phyloP scores from a whole-genome alignment of 1,140 invertebrate genomes.

The Pteromalus puparum region DNA sequence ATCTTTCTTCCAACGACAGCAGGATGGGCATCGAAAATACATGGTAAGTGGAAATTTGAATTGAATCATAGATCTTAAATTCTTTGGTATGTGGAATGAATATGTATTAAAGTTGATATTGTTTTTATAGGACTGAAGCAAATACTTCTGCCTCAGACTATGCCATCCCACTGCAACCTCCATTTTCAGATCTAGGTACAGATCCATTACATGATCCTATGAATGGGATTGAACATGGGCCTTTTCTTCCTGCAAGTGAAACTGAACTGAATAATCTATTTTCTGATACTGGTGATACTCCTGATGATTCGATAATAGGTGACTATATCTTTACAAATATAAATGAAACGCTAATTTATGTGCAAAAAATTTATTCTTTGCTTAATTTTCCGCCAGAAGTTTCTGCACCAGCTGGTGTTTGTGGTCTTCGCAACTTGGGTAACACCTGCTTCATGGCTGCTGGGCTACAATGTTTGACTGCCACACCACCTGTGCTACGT shows the following conservation, averaged over 20 bases:
- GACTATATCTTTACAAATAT: conserved; percentile 36
- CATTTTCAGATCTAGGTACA: conserved; percentile 65
- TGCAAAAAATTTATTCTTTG: background rate
- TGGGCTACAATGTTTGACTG: conserved; percentile 80
- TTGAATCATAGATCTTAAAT: background rate
- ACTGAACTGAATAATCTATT: conserved; percentile 70
- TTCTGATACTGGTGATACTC: conserved; percentile 67
- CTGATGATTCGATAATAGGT: conserved; percentile 71
- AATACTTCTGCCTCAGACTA: conserved; percentile 70
- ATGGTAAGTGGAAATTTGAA: conserved; percentile 61
- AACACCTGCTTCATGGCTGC: conserved; percentile 87
- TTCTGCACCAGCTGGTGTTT: conserved; percentile 75
- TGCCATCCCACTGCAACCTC: conserved; percentile 71
- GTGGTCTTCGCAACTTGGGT: conserved; percentile 81
- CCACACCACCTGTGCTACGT: conserved; percentile 76
- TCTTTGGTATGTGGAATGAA: background rate
- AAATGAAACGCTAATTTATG: background rate
- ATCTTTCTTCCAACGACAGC: conserved; percentile 61
- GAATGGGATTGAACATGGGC: conserved; percentile 67
- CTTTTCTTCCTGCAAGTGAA: conserved; percentile 67
- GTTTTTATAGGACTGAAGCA: conserved; percentile 68
- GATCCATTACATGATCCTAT: conserved; percentile 65
- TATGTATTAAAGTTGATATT: conserved; percentile 17
- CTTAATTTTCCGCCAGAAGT: conserved; percentile 57
- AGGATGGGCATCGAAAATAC: conserved; percentile 74